phyloP scores from a whole-genome alignment of 2,113 vertebrate species.

The Zosterops pallidus region DNA sequence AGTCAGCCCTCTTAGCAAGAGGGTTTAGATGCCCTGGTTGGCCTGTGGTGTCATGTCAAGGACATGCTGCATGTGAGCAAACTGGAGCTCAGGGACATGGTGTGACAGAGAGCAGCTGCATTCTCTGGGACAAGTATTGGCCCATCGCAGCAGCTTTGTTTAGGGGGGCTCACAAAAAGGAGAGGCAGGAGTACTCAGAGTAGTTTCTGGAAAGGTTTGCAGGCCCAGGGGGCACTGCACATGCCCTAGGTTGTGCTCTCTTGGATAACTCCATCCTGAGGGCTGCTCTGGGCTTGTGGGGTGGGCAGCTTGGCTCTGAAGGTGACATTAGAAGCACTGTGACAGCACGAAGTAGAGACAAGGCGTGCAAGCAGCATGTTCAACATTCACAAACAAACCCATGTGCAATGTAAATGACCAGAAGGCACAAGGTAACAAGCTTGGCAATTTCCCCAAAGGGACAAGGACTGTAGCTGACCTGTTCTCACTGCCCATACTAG shows the following conservation, averaged over 20 bases:
- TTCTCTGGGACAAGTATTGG: rapidly evolving
- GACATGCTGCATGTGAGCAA: rapidly evolving
- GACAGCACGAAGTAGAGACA: not conserved
- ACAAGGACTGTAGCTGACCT: not conserved
- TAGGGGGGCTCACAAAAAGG: not conserved
- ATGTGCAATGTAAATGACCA: not conserved
- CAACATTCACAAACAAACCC: not conserved
- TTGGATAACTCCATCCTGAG: not conserved
- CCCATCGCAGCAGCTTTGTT: not conserved
- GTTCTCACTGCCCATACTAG: not conserved
- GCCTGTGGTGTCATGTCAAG: not conserved
- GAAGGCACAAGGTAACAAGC: not conserved
- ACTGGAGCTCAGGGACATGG: not conserved
- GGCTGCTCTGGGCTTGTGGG: not conserved
- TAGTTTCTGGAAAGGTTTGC: not conserved
- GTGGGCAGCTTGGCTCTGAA: not conserved
- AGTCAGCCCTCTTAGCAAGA: not conserved
- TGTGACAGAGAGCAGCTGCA: not conserved
- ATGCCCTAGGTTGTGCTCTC: not conserved
- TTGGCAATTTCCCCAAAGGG: not conserved
- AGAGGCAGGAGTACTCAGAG: not conserved
- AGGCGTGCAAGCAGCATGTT: rapidly evolving
- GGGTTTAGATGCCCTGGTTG: not conserved
- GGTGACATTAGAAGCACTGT: not conserved
- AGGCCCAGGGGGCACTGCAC: not conserved